Percentiles rank a stretch among this genome's conserved stretches.
phyloP scores from a whole-genome alignment of 1,140 invertebrate species.

The Achroia grisella region DNA sequence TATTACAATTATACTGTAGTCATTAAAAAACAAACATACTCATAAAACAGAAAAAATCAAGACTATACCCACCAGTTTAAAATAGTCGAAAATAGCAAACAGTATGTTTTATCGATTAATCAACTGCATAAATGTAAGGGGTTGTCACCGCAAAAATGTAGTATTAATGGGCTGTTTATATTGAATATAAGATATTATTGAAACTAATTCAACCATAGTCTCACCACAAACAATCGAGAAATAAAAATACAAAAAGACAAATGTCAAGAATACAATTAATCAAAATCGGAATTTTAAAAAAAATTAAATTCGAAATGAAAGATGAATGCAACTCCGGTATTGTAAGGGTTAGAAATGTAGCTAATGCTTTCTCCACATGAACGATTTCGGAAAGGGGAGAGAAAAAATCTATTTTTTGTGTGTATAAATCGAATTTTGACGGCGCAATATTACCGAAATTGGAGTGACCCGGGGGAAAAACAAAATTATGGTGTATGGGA shows the following conservation, averaged over 20 bases:
- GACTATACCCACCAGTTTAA: no score
- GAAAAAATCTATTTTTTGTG: slow-evolving; percentile 47
- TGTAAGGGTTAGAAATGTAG: slow-evolving; percentile 41
- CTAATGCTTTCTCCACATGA: slow-evolving; percentile 47
- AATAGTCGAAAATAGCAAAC: no score
- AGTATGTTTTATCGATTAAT: background rate
- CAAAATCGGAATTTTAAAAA: slow-evolving; percentile 25
- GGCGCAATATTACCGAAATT: slow-evolving; percentile 50
- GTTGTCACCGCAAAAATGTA: slow-evolving; percentile 23
- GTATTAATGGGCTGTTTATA: slow-evolving; percentile 10
- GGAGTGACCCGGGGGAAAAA: slow-evolving; percentile 49
- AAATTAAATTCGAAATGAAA: slow-evolving; percentile 34
- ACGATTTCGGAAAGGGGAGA: slow-evolving; percentile 25
- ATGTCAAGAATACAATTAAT: slow-evolving; percentile 33
- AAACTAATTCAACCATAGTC: slow-evolving; percentile 29
- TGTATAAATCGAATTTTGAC: slow-evolving; percentile 62
- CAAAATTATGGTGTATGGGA: slow-evolving; percentile 47
- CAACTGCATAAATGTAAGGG: slow-evolving; percentile 22
- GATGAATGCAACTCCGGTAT: slow-evolving; percentile 33
- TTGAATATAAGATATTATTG: slow-evolving; percentile 15
- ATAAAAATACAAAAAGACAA: slow-evolving; percentile 14
- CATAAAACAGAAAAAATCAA: no score
- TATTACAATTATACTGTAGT: no score
- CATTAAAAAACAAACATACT: no score
- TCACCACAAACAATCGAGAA: slow-evolving; percentile 41